These are phyloP conservation scores for Oenanthe oenanthe DNA, from an alignment of 2,113 vertebrate genomes.

Conservation along the genomic window DNA sequence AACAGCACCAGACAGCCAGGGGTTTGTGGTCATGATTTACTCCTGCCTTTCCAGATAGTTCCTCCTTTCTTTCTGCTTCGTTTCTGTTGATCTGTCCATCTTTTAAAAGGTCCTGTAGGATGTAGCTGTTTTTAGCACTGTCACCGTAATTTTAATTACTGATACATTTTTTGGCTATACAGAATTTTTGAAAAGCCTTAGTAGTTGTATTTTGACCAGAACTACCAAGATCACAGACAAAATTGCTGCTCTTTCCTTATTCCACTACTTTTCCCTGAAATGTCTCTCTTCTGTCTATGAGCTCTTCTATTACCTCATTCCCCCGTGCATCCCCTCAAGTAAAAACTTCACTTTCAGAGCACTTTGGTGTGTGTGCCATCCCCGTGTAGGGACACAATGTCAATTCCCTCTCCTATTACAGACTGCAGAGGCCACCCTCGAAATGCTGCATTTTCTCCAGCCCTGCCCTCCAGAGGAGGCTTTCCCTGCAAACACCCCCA, in stretches of 20 bases:
- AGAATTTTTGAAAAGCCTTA: background rate
- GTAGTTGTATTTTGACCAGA: background rate
- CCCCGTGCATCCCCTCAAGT: background rate
- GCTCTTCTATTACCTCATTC: background rate
- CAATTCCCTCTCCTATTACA: background rate
- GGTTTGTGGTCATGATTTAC: background rate
- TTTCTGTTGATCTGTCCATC: background rate
- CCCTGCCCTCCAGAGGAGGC: background rate
- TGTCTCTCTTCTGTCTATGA: background rate
- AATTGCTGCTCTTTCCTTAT: background rate
- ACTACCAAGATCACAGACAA: background rate
- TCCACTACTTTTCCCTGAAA: background rate
- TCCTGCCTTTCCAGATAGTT: slow-evolving; percentile 14
- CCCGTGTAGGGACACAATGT: accelerated
- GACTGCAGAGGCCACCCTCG: background rate
- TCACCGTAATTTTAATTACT: background rate
- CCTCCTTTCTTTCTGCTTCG: slow-evolving; percentile 23
- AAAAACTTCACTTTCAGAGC: background rate
- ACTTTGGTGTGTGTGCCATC: background rate
- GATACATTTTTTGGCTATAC: background rate
- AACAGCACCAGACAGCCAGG: background rate
- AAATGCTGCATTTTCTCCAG: background rate
- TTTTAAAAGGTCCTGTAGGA: background rate
- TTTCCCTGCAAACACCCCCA: background rate
- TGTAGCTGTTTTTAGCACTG: background rate